phyloP scores from a whole-genome alignment of 2,797 vertebrate genomes.

The Dipus sagitta region DNA sequence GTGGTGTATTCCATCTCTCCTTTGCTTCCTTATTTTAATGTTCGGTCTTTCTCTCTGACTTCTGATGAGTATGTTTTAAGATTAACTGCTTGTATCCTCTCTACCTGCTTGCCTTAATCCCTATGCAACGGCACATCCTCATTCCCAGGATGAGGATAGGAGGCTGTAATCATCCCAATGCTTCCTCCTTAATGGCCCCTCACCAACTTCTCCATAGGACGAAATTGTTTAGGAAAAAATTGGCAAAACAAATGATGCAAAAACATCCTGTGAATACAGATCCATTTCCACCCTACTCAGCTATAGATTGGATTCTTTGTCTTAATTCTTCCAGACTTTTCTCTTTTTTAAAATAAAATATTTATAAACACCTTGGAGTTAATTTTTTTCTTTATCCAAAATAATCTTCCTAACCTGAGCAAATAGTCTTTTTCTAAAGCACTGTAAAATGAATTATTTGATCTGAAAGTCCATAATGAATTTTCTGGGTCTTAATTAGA shows the following conservation, averaged over 20 bases:
- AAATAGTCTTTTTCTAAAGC: conserved; percentile 52
- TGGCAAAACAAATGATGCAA: not conserved
- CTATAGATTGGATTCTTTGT: not conserved
- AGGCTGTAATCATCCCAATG: not conserved
- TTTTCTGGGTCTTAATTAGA: conserved; percentile 86
- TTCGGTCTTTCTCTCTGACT: not conserved
- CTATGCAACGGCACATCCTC: not conserved
- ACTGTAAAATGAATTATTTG: conserved; percentile 84
- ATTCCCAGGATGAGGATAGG: not conserved
- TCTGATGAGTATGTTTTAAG: not conserved
- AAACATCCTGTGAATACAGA: fast-evolving
- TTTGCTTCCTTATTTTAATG: not conserved
- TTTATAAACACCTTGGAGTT: conserved; percentile 7
- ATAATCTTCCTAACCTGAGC: conserved; percentile 36
- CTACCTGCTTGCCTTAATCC: not conserved
- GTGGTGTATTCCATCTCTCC: not conserved
- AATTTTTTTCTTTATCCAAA: conserved; percentile 37
- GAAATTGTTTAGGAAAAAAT: not conserved
- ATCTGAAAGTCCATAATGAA: conserved; percentile 82
- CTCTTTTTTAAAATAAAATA: conserved; percentile 26
- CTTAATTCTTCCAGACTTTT: not conserved
- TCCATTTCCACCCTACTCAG: not conserved
- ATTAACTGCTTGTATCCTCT: not conserved
- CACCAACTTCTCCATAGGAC: not conserved
- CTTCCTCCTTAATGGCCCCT: not conserved